Base-by-base conservation (phyloP, 2,888 invertebrate species). In the Melinaea menophilus region DNA sequence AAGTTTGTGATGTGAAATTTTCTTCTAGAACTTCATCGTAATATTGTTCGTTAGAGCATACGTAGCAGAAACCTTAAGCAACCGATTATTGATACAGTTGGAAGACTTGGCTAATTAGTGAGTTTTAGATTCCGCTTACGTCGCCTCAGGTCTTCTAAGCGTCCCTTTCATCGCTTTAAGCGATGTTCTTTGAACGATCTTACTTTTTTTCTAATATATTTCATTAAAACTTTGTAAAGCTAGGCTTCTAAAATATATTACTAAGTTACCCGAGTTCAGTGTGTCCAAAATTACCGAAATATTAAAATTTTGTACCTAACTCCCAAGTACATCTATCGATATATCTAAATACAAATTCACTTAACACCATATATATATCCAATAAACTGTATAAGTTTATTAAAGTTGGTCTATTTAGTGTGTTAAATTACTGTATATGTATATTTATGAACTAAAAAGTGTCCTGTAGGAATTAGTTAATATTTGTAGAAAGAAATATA, bases 181-280 rank as follows among this genome's bases (percentile, higher is more conserved):
- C 71, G 70, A 72, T 74, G 73, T 73, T 75, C 78, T 79, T 78
- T 76, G 72, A 75, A 75, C 74, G 73, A 71, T 73, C 72, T 73
- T 72, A 51, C 73, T 73, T 76, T 72, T 78, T 79, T 75, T 22
- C 1, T 75, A 75, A 37, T 2, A 41, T 76, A 78, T 79, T 82
- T 80, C 74, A 80, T 80, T 80, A 79, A 76, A 81, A 82, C 73
- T 82, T 81, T 67, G 48, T 72, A 72, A 77, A 75, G 65, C 77
- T 59, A 37, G 37, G 7, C 4, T 2, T 37, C 2, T 37, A 37
- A 37, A 37, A 5, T 37, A 22, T 22, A 22, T 22, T 22, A 22
- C 22, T 22, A 1, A 22, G 22, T 22, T 22, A 22, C 22, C 22
- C 22, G 22, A 22, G 22, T 22, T 22, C 1, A 22, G 22, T 22